Conservation (phyloP, 2,797 vertebrate species). For the Nannoperca australis region DNA sequence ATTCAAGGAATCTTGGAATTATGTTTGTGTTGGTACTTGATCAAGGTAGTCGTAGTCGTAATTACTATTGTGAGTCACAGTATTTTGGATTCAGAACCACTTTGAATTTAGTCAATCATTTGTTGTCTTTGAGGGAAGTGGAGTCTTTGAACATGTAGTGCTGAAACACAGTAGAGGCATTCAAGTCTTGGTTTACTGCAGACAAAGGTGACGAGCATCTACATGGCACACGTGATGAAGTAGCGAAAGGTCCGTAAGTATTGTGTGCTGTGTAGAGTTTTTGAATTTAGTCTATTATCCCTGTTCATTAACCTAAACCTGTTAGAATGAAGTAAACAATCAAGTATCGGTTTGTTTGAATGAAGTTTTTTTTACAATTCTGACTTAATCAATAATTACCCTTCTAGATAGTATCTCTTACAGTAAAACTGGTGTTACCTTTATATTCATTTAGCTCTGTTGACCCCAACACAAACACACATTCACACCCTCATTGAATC, state of each 20-base stretch:
- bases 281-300: neutral
- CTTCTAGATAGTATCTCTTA: neutral
- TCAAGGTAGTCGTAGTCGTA: neutral
- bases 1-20: neutral
- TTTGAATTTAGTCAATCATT: neutral
- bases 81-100: constrained; percentile 6
- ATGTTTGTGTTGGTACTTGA: neutral
- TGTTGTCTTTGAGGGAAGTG: constrained; percentile 5
- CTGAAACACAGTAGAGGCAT: constrained; percentile 15
- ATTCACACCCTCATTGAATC: neutral
- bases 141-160: constrained; percentile 1
- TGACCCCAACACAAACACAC: neutral
- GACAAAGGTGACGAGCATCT: neutral
- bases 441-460: neutral
- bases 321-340: neutral
- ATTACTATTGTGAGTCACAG: neutral
- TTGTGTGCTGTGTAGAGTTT: neutral
- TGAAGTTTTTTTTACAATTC: neutral
- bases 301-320: neutral
- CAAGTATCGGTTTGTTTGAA: neutral
- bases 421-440: neutral
- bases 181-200: constrained; percentile 10
- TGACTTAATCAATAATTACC: neutral
- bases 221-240: neutral
- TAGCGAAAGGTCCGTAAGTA: constrained; percentile 4